Conservation (phyloP, 2,888 invertebrate species). For the Drosophila pseudotalamancana region DNA sequence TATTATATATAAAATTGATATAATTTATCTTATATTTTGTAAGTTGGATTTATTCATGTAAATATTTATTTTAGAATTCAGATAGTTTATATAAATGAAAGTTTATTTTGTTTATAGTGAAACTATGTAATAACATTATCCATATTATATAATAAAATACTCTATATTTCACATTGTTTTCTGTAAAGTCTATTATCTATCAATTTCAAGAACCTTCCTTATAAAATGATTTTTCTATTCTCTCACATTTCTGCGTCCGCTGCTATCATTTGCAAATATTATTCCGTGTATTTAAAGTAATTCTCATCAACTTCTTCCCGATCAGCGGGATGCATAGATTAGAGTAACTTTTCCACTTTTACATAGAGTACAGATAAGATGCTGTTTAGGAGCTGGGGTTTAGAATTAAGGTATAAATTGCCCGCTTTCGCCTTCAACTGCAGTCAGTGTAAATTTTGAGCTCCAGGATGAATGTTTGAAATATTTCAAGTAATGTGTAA, state of each 20-base stretch:
- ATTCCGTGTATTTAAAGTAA: not conserved
- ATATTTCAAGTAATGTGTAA: not conserved
- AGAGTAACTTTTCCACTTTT: conserved; percentile 2
- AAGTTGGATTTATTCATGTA: no score
- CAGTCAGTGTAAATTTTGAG: conserved; percentile 24
- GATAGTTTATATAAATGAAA: no score
- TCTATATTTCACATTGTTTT: no score
- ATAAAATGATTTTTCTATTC: not conserved
- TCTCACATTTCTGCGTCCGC: no score
- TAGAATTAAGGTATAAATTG: conserved; percentile 32
- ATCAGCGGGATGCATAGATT: conserved; percentile 19
- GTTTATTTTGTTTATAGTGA: no score
- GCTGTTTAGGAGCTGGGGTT: not conserved
- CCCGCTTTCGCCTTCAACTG: not conserved
- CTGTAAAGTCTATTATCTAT: no score
- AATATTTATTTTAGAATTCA: no score
- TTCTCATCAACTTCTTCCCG: not conserved
- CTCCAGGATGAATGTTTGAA: not conserved
- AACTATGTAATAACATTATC: no score
- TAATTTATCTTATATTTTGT: no score
- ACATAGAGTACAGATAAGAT: conserved; percentile 23
- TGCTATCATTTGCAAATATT: conserved; percentile 25
- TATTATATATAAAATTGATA: no score
- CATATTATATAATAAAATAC: no score
- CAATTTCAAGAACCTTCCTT: no score